phyloP scores from a whole-genome alignment of 2,888 invertebrate genomes.

The Mechanitis mazaeus region DNA sequence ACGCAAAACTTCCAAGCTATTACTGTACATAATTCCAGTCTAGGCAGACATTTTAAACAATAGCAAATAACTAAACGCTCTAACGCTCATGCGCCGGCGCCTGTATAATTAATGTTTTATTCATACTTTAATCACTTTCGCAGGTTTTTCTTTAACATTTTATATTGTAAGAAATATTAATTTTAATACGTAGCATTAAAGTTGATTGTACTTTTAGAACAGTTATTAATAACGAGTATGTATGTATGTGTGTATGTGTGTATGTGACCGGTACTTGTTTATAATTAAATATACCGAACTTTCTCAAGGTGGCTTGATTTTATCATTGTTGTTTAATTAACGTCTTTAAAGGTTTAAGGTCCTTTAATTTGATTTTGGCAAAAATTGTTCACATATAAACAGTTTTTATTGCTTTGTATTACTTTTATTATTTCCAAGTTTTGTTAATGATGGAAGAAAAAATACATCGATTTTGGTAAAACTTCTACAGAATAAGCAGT shows the following conservation, averaged over 20 bases:
- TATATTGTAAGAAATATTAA: constrained; percentile 9
- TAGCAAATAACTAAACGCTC: constrained; percentile 1
- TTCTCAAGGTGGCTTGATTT: constrained; percentile 16
- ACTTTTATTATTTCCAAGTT: too few species aligned
- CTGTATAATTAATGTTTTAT: constrained; percentile 21
- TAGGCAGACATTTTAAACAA: background rate
- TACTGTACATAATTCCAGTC: too few species aligned
- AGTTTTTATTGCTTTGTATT: too few species aligned
- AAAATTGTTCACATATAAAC: too few species aligned
- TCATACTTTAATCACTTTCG: constrained; percentile 24
- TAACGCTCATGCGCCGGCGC: constrained; percentile 22
- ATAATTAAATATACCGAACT: constrained; percentile 24
- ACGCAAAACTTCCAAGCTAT: too few species aligned
- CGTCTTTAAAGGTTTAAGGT: too few species aligned
- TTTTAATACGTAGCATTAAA: constrained; percentile 16
- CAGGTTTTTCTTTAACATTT: constrained; percentile 21
- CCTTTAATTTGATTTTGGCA: too few species aligned
- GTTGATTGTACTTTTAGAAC: constrained; percentile 22
- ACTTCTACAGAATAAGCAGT: too few species aligned
- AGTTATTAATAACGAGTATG: constrained; percentile 48
- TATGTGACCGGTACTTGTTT: constrained; percentile 30
- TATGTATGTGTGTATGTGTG: constrained; percentile 38
- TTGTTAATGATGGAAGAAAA: too few species aligned
- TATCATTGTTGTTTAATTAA: constrained; percentile 2
- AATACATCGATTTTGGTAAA: too few species aligned